Evolutionary conservation across 1,140 invertebrate species (phyloP).

Genomic region (Vollenhovia emeryi): DNA sequence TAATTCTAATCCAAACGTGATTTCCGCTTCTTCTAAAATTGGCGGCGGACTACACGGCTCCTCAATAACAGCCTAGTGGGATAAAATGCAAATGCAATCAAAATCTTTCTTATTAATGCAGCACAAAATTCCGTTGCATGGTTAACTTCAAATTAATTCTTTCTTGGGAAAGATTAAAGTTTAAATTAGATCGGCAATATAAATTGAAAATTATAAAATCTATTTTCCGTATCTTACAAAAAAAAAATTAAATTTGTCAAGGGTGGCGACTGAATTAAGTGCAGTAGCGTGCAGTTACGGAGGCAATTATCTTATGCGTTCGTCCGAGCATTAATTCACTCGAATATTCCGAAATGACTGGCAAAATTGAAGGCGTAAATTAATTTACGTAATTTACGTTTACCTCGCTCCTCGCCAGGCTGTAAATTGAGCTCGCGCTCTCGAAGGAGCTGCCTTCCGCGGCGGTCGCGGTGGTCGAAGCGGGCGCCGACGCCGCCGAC

Average conservation of each 20-base stretch:
- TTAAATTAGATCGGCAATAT: neutral
- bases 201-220: neutral
- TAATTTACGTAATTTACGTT: neutral
- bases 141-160: neutral
- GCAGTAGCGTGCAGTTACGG: neutral
- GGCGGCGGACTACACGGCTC: conserved; percentile 80
- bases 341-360: neutral
- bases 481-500: conserved; percentile 80
- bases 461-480: conserved; percentile 86
- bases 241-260: neutral
- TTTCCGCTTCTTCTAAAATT: conserved; percentile 80
- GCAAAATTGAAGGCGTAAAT: neutral
- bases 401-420: conserved; percentile 90
- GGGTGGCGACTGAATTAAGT: neutral
- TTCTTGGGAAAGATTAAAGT: neutral
- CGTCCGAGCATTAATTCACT: neutral
- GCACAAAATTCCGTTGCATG: neutral
- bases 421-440: conserved; percentile 92
- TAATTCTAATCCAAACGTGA: conserved; percentile 73
- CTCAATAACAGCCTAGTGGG: conserved; percentile 79
- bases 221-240: neutral
- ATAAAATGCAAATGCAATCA: neutral
- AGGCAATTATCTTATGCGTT: neutral
- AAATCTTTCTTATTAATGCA: neutral
- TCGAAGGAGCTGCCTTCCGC: conserved; percentile 92